Percentiles rank a stretch among this genome's conserved stretches.
Conservation (phyloP, 2,888 invertebrate genomes). For the Latheticus oryzae region DNA sequence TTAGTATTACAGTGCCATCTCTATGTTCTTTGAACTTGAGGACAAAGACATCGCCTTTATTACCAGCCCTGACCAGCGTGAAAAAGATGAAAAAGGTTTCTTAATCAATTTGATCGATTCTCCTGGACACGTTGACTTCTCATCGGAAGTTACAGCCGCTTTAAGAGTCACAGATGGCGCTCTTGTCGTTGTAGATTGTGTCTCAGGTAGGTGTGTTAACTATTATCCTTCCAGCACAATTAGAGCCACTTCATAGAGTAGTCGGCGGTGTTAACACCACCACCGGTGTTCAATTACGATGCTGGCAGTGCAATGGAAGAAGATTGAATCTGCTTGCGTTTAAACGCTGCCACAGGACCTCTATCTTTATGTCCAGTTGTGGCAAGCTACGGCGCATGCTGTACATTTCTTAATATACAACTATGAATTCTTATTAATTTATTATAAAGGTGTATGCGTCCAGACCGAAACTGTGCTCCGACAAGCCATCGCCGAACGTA, state of each 20-base stretch:
- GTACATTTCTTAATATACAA: constrained; percentile 65
- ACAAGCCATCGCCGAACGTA: constrained; percentile 99
- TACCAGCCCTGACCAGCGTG: constrained; percentile 89
- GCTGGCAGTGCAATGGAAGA: constrained; percentile 77
- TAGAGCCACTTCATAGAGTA: constrained; percentile 57
- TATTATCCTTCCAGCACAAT: constrained; percentile 52
- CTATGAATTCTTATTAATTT: constrained; percentile 10
- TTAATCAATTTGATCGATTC: constrained; percentile 99
- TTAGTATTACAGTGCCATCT: constrained; percentile 98
- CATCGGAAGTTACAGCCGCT: constrained; percentile 99
- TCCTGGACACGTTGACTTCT: constrained; percentile 99
- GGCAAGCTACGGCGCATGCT: constrained; percentile 71
- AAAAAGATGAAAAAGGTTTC: constrained; percentile 93
- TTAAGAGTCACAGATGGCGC: constrained; percentile 99
- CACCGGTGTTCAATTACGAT: constrained; percentile 63
- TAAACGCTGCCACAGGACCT: constrained; percentile 81
- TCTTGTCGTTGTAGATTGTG: constrained; percentile 99
- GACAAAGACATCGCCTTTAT: constrained; percentile 96
- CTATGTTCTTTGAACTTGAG: constrained; percentile 98
- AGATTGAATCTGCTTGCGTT: constrained; percentile 67
- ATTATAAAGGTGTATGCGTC: constrained; percentile 99
- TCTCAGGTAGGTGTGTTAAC: constrained; percentile 80
- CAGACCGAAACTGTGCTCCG: constrained; percentile 99
- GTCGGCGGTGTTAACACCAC: constrained; percentile 41
- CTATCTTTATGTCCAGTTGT: constrained; percentile 83